Evolutionary conservation across 2,113 vertebrate species (phyloP), one percentile per base, ranked within the genome.

Genomic region (Lontra canadensis): DNA sequence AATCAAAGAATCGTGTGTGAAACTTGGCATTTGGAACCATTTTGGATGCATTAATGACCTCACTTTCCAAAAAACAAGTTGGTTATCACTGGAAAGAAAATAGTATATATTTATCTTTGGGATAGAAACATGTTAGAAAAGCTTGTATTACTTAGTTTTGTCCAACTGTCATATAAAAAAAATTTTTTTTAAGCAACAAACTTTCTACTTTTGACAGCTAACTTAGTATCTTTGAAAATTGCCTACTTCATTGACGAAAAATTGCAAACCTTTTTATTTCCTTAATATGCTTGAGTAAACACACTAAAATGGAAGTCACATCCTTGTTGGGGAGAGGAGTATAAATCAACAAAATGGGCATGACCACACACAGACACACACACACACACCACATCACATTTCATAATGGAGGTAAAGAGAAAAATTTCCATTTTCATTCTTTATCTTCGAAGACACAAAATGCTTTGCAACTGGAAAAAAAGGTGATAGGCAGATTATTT

Each of bases 21-120:
- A 92, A 93, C 44, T n/a, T 92, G 73, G 79, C 96, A 98, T 96
- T 97, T 47, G 25, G 80, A 96, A 76, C 88, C 49, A 80, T 89
- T 97, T 83, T 76, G 21, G 65, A 74, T 93, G 82, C 85, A 93
- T 95, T 97, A 95, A 95, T 97, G 96, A 96, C 82, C 67, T 95
- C 74, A 42, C 61, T 96, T 95, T 89, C 39, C 4, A 21, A 65
- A 91, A 95, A 91, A 42, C 55, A 94, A 95, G 36, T 76, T 83
- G 25, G 61, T 91, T 96, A 97, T 95, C 25, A 21, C 29, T 80
- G 47, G 85, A 80, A 96, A 88, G 59, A 96, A 96, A 97, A 95
- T 80, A 89, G 89, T 93, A 83, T 63, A 47, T 96, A 80, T 94
- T 96, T 97, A 89, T 94, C 74, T 95, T 73, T 83, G 67, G 15